These are phyloP conservation scores for Arrhamphus sclerolepis DNA, from an alignment of 2,797 vertebrate species.

Conservation along the genomic window DNA sequence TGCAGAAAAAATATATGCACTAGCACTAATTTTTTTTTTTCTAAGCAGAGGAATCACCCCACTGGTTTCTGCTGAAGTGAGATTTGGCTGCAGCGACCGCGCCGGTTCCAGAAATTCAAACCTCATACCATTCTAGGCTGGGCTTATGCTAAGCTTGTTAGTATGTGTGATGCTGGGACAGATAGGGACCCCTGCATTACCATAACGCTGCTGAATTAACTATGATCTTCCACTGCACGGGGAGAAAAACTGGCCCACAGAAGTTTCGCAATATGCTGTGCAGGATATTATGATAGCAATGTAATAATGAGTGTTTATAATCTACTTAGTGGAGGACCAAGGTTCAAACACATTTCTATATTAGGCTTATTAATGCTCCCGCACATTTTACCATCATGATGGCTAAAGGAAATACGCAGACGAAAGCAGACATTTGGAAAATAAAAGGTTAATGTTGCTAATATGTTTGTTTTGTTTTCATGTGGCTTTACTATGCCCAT, in stretches of 20 bases:
- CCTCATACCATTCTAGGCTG: slow-evolving; percentile 97
- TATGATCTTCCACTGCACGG: slow-evolving; percentile 95
- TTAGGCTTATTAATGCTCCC: slow-evolving; percentile 89
- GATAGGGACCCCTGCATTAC: slow-evolving; percentile 94
- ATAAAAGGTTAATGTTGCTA: too few relatives aligned
- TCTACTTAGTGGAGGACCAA: slow-evolving; percentile 92
- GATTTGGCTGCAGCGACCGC: slow-evolving; percentile 94
- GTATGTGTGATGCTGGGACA: slow-evolving; percentile 93
- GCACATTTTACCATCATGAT: slow-evolving; percentile 61
- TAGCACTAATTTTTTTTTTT: slow-evolving; percentile 82
- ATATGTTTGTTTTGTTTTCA: too few relatives aligned
- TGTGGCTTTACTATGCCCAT: too few relatives aligned
- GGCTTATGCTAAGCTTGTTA: slow-evolving; percentile 99
- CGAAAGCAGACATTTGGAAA: slow-evolving; percentile 58
- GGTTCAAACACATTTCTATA: slow-evolving; percentile 93
- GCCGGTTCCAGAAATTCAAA: slow-evolving; percentile 99
- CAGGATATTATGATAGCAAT: slow-evolving; percentile 99
- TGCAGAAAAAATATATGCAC: slow-evolving; percentile 85
- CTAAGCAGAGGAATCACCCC: slow-evolving; percentile 80
- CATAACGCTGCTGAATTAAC: slow-evolving; percentile 99
- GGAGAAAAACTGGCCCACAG: slow-evolving; percentile 91
- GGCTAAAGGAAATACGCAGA: slow-evolving; percentile 65
- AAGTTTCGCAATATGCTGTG: slow-evolving; percentile 97
- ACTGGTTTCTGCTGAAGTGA: slow-evolving; percentile 94
- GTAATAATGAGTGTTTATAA: slow-evolving; percentile 99